Conservation (phyloP, 35 echinoderm and acorn worm genomes). For the Patiria miniata region DNA sequence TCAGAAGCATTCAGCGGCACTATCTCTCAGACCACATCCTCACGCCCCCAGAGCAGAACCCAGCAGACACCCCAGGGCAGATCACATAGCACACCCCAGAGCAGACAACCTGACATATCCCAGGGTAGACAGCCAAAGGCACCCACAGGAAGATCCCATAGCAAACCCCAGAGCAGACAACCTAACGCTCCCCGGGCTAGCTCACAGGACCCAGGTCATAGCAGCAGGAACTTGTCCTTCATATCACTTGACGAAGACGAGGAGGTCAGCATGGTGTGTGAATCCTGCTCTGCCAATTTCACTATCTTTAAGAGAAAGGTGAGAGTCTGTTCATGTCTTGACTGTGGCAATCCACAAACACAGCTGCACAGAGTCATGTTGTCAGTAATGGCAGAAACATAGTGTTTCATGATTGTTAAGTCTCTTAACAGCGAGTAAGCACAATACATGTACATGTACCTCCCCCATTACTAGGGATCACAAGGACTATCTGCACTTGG, state of each 20-base stretch:
- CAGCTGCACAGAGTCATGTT: too few relatives aligned
- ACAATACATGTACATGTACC: too few relatives aligned
- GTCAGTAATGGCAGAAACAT: too few relatives aligned
- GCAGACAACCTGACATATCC: background rate
- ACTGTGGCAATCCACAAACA: too few relatives aligned
- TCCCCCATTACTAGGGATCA: too few relatives aligned
- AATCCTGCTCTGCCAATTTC: conserved; percentile 57
- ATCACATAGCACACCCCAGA: background rate
- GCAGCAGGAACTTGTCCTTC: background rate
- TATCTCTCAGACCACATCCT: conserved; percentile 17
- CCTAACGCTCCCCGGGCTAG: too few relatives aligned
- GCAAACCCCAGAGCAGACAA: too few relatives aligned
- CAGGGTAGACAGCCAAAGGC: too few relatives aligned
- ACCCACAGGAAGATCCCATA: background rate
- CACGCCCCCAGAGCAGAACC: background rate
- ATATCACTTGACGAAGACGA: conserved; percentile 14
- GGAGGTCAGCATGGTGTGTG: conserved; percentile 63
- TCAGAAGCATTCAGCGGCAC: conserved; percentile 24
- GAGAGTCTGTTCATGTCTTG: background rate
- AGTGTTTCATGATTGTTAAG: too few relatives aligned
- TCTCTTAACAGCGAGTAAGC: too few relatives aligned
- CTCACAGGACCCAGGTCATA: too few relatives aligned
- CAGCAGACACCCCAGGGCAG: background rate
- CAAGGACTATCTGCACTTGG: too few relatives aligned
- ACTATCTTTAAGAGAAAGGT: conserved; percentile 59